A percentile compares a stretch with the other conserved stretches of the same genome.
phyloP scores from a whole-genome alignment of 1,140 invertebrate genomes.

The Popillia japonica region DNA sequence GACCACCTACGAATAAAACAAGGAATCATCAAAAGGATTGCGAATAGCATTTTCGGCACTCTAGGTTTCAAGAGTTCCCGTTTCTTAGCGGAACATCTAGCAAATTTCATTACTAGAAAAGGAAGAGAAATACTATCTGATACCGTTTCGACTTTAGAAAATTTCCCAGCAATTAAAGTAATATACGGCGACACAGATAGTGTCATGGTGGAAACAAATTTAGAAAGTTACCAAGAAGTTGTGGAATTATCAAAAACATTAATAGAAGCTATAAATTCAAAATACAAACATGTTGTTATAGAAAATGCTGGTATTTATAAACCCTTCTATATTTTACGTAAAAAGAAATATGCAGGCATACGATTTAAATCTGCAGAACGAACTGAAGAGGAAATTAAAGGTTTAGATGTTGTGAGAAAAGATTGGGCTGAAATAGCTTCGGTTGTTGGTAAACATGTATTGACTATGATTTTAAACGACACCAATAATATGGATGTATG shows the following conservation, averaged over 20 bases:
- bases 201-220: conserved; percentile 35
- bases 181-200: conserved; percentile 42
- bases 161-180: conserved; percentile 6
- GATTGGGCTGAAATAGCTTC: conserved; percentile 36
- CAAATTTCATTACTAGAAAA: conserved; percentile 21
- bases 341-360: conserved; percentile 40
- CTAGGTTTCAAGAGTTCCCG: conserved; percentile 18
- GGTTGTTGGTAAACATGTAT: conserved; percentile 25
- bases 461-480: conserved; percentile 35
- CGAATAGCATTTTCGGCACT: conserved; percentile 39
- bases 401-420: conserved; percentile 31
- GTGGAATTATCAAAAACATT: conserved; percentile 7
- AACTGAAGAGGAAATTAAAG: conserved; percentile 30
- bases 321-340: conserved; percentile 30
- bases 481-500: neutral
- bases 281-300: conserved; percentile 25
- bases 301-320: conserved; percentile 33
- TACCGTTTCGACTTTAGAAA: neutral
- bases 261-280: conserved; percentile 27
- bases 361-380: neutral
- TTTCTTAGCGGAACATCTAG: conserved; percentile 24
- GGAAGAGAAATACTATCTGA: conserved; percentile 34
- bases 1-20: conserved; percentile 30
- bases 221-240: conserved; percentile 4
- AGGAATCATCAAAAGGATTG: conserved; percentile 21